Evolutionary conservation across 1,140 invertebrate genomes (phyloP).

Genomic region (Leptopilina boulardi): DNA sequence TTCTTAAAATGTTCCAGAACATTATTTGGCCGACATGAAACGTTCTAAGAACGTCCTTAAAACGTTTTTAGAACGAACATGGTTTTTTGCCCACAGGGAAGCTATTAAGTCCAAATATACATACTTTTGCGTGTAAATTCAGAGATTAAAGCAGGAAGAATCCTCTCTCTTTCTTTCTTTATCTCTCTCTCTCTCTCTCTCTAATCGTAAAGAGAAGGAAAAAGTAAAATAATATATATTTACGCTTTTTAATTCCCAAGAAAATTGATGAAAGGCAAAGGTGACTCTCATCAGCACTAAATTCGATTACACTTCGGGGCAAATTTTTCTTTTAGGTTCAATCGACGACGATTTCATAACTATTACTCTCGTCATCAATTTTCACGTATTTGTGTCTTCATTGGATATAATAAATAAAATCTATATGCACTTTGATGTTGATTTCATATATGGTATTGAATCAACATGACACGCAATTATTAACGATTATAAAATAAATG

Average conservation of each 20-base stretch:
- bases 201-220: neutral
- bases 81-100: too few species aligned
- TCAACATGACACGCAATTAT: neutral
- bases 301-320: neutral
- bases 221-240: neutral
- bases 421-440: neutral
- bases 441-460: neutral
- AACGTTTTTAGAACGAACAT: too few species aligned
- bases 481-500: too few species aligned
- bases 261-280: conserved; percentile 27
- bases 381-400: neutral
- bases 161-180: too few species aligned
- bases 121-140: neutral
- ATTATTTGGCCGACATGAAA: too few species aligned
- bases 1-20: too few species aligned
- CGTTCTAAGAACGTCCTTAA: too few species aligned
- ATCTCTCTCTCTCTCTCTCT: neutral
- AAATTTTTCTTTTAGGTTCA: conserved; percentile 11
- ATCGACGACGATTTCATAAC: neutral
- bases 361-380: neutral
- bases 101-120: neutral
- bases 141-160: neutral
- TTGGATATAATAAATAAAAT: neutral
- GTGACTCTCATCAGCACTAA: neutral
- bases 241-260: neutral